Conservation (phyloP, 2,888 invertebrate genomes). For the Lycophotia porphyrea region DNA sequence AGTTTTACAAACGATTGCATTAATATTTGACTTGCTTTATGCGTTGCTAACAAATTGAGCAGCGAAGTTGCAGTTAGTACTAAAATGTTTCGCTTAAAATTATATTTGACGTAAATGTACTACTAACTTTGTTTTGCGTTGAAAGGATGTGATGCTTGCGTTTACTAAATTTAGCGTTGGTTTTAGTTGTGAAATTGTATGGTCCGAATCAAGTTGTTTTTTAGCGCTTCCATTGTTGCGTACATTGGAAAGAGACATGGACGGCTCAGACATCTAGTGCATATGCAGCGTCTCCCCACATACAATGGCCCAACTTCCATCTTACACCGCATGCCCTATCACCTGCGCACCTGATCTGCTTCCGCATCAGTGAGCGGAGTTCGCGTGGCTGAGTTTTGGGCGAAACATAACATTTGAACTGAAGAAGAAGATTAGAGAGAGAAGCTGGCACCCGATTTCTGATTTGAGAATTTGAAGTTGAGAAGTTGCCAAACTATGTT, state of each 20-base stretch:
- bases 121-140: slow-evolving; percentile 17
- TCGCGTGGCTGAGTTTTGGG: too few species aligned
- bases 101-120: slow-evolving; percentile 19
- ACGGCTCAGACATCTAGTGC: too few species aligned
- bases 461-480: background rate
- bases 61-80: slow-evolving; percentile 16
- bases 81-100: slow-evolving; percentile 35
- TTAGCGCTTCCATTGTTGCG: background rate
- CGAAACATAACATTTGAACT: too few species aligned
- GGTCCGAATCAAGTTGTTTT: background rate
- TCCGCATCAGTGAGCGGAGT: too few species aligned
- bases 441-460: background rate
- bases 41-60: slow-evolving; percentile 24
- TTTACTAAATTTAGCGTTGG: background rate
- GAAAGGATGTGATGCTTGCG: background rate
- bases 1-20: slow-evolving; percentile 25
- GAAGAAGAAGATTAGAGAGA: background rate
- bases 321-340: too few species aligned
- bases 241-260: background rate
- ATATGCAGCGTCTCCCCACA: too few species aligned
- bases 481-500: background rate
- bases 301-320: too few species aligned
- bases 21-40: slow-evolving; percentile 45
- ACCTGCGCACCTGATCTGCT: too few species aligned
- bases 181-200: background rate